phyloP scores from a whole-genome alignment of 2,888 invertebrate species.

The Meiosimyza platycephala region DNA sequence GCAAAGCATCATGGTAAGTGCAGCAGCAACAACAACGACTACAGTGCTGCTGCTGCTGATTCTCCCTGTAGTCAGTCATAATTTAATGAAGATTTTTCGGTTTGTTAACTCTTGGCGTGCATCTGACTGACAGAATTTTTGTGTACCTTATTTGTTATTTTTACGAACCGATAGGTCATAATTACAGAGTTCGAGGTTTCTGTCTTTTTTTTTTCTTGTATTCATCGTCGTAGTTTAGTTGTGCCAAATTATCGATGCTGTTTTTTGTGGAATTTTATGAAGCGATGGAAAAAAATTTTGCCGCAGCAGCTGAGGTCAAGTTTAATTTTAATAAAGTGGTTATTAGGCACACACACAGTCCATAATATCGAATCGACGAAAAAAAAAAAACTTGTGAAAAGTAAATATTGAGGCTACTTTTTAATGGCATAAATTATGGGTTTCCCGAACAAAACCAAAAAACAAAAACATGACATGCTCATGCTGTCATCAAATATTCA shows the following conservation, averaged over 20 bases:
- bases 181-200: conserved; percentile 26
- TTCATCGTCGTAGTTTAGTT: background rate
- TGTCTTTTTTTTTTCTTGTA: background rate
- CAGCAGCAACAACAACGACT: background rate
- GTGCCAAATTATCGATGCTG: conserved; percentile 7
- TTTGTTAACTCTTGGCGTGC: conserved; percentile 45
- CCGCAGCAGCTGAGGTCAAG: conserved; percentile 19
- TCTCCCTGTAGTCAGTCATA: conserved; percentile 33
- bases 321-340: conserved; percentile 33
- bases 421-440: conserved; percentile 28
- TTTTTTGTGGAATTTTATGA: conserved; percentile 12
- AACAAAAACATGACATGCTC: no score
- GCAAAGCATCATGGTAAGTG: conserved; percentile 5
- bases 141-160: conserved; percentile 35
- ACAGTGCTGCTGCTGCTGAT: background rate
- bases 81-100: conserved; percentile 45
- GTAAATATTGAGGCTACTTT: conserved; percentile 20
- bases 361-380: no score
- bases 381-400: background rate
- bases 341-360: conserved; percentile 4
- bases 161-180: conserved; percentile 27
- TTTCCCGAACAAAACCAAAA: background rate
- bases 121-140: conserved; percentile 40
- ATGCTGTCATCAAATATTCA: no score
- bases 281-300: background rate